Conservation (phyloP, 2,113 vertebrate species). For the Rana temporaria region DNA sequence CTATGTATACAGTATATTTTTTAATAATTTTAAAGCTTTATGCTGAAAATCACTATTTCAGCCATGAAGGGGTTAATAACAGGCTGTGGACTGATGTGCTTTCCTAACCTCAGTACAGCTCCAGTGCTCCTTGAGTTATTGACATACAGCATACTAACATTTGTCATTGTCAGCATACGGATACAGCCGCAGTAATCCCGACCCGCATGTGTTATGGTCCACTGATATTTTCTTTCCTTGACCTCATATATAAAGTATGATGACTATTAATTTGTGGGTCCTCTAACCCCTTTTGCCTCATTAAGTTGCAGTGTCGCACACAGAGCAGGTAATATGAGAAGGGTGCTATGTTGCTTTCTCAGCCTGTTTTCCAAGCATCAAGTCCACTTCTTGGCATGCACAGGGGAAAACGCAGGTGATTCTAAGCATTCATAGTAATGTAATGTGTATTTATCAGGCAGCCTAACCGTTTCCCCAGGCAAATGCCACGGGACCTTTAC, state of each 20-base stretch:
- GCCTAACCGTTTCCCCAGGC: background rate
- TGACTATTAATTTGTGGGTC: slow-evolving; percentile 8
- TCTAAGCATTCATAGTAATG: slow-evolving; percentile 4
- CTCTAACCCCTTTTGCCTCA: background rate
- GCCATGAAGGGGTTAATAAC: no score
- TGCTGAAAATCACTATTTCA: no score
- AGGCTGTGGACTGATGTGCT: no score
- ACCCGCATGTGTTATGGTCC: background rate
- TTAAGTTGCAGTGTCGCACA: background rate
- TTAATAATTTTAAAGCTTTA: no score
- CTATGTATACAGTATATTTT: no score
- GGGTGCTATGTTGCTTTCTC: background rate
- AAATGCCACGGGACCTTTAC: slow-evolving; percentile 14
- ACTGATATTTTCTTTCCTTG: background rate
- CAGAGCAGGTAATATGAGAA: background rate
- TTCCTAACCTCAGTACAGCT: background rate
- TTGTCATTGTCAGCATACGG: no score
- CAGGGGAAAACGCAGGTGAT: slow-evolving; percentile 26
- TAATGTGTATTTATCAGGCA: slow-evolving; percentile 43
- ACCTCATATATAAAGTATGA: background rate
- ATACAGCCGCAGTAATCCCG: no score
- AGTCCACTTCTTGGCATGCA: slow-evolving; percentile 4
- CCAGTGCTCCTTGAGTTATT: background rate
- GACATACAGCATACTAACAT: no score
- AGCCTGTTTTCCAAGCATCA: background rate